These are phyloP conservation scores for Pleuronectes platessa DNA, from an alignment of 2,113 vertebrate species.

Conservation along the genomic window DNA sequence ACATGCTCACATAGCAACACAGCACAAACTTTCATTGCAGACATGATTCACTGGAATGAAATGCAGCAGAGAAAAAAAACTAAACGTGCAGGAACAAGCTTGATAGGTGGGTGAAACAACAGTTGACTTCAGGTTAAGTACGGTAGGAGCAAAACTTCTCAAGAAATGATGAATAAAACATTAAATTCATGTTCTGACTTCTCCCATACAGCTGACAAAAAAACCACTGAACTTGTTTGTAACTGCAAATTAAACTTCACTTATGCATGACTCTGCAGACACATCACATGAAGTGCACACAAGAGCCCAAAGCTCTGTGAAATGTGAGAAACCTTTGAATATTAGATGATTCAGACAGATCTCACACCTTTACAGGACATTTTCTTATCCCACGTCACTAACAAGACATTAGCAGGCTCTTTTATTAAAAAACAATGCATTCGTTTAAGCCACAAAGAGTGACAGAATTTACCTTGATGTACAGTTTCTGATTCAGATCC, in stretches of 20 bases:
- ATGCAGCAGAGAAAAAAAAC: neutral
- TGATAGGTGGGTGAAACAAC: neutral
- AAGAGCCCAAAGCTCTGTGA: neutral
- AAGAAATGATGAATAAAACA: neutral
- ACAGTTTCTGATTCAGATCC: conserved; percentile 88
- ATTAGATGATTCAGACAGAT: neutral
- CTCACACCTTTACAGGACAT: neutral
- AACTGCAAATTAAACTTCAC: too few relatives aligned
- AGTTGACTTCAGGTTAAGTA: neutral
- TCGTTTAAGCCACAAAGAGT: neutral
- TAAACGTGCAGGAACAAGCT: neutral
- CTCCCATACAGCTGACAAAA: too few relatives aligned
- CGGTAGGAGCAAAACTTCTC: neutral
- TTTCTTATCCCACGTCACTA: too few relatives aligned
- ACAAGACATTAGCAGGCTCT: neutral
- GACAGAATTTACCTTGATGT: conserved; percentile 86
- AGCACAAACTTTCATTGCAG: neutral
- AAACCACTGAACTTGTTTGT: too few relatives aligned
- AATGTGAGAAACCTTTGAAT: neutral
- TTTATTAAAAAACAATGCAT: neutral
- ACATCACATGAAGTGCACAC: too few relatives aligned
- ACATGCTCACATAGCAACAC: neutral
- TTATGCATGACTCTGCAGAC: too few relatives aligned
- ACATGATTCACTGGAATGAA: neutral
- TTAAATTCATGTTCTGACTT: neutral